These are phyloP conservation scores for Cotesia vestalis DNA, from an alignment of 1,140 invertebrate genomes.

Conservation along the genomic window DNA sequence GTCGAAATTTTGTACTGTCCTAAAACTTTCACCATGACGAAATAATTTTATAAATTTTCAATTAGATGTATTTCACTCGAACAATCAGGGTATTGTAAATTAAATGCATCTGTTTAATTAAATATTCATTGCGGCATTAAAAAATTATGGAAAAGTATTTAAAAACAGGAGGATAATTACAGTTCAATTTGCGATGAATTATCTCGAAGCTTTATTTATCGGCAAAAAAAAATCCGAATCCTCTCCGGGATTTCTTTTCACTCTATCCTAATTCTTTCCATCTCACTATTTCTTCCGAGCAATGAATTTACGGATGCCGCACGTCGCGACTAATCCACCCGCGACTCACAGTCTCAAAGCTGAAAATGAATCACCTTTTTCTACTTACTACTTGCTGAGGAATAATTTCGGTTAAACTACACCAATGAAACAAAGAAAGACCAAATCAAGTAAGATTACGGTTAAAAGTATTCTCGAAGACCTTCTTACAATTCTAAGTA, in stretches of 20 bases:
- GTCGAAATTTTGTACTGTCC: too few species aligned
- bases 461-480: neutral
- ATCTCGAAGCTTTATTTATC: too few species aligned
- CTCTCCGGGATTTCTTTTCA: constrained; percentile 26
- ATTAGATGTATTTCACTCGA: too few species aligned
- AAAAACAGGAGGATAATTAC: too few species aligned
- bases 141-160: too few species aligned
- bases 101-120: too few species aligned
- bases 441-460: neutral
- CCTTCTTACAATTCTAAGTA: too few species aligned
- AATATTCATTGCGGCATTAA: too few species aligned
- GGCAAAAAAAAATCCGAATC: neutral
- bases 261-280: constrained; percentile 36
- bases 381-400: constrained; percentile 11
- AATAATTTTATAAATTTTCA: too few species aligned
- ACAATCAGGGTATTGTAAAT: too few species aligned
- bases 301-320: constrained; percentile 36
- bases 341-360: constrained; percentile 31
- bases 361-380: constrained; percentile 28
- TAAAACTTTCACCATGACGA: too few species aligned
- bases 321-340: constrained; percentile 35
- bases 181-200: too few species aligned
- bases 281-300: constrained; percentile 30
- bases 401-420: constrained; percentile 30
- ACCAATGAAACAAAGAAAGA: constrained; percentile 3